These are phyloP conservation scores for Hippocampus zosterae DNA, from an alignment of 2,113 vertebrate genomes.

Conservation along the genomic window DNA sequence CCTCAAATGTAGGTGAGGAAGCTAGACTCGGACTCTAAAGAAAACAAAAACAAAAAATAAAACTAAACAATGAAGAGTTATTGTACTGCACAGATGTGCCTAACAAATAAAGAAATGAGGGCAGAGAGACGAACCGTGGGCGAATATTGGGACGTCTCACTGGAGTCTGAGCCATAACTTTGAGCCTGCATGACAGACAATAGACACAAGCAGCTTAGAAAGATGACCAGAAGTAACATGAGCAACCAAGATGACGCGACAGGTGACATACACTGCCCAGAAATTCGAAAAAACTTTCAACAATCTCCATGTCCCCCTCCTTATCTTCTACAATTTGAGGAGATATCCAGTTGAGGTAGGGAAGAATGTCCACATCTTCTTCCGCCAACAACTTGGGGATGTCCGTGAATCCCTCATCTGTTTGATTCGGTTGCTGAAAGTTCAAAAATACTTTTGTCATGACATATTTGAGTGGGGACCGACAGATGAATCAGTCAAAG, in stretches of 20 bases:
- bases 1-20: not conserved
- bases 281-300: not conserved
- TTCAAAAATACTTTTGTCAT: not conserved
- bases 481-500: not conserved
- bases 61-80: not conserved
- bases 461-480: not conserved
- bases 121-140: not conserved
- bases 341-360: conserved; percentile 74
- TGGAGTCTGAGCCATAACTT: not conserved
- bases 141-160: fast-evolving
- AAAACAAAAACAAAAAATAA: not conserved
- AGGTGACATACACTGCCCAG: not conserved
- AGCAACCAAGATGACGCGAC: not conserved
- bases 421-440: conserved; percentile 45
- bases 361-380: conserved; percentile 81
- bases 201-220: not conserved
- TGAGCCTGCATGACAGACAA: not conserved
- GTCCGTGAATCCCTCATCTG: conserved; percentile 59
- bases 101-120: not conserved
- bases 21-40: not conserved
- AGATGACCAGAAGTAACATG: not conserved
- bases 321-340: not conserved
- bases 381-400: conserved; percentile 71
- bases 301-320: not conserved
- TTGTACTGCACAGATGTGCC: not conserved